Evolutionary conservation across 2,888 invertebrate genomes (phyloP).

Genomic region (Pherbina coryleti): DNA sequence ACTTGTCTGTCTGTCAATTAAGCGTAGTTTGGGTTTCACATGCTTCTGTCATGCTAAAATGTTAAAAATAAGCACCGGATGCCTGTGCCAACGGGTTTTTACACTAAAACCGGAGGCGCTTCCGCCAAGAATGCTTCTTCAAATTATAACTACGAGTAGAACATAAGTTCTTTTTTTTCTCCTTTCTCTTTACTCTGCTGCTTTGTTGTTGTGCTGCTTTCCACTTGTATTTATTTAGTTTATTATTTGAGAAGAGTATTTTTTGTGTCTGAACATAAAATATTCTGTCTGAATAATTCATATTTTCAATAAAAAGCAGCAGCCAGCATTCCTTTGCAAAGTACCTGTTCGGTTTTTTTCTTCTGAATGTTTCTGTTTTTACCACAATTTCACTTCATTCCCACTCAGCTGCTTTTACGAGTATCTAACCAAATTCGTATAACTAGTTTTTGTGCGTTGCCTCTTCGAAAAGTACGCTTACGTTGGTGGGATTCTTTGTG

Average conservation of each 20-base stretch:
- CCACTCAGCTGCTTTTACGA: no score
- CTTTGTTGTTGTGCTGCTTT: no score
- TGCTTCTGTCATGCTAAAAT: neutral
- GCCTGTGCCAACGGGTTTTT: neutral
- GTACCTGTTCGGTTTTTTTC: conserved; percentile 15
- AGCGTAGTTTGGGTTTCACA: neutral
- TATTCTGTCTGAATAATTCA: conserved; percentile 56
- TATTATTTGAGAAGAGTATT: no score
- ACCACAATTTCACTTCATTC: no score
- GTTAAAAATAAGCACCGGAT: neutral
- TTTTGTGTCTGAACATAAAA: neutral
- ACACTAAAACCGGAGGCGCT: neutral
- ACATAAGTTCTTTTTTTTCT: no score
- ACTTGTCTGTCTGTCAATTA: neutral
- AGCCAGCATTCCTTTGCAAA: conserved; percentile 56
- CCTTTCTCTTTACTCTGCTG: no score
- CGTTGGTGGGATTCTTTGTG: no score
- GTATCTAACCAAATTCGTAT: no score
- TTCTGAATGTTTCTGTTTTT: neutral
- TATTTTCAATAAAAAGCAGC: conserved; percentile 53
- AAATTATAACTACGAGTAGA: neutral
- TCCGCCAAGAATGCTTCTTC: neutral
- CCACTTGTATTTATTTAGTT: no score
- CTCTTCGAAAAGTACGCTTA: no score
- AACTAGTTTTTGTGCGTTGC: no score